Percentiles rank a stretch among this genome's conserved stretches.
Conservation (phyloP, 1,140 invertebrate species). For the Drosophila sechellia region DNA sequence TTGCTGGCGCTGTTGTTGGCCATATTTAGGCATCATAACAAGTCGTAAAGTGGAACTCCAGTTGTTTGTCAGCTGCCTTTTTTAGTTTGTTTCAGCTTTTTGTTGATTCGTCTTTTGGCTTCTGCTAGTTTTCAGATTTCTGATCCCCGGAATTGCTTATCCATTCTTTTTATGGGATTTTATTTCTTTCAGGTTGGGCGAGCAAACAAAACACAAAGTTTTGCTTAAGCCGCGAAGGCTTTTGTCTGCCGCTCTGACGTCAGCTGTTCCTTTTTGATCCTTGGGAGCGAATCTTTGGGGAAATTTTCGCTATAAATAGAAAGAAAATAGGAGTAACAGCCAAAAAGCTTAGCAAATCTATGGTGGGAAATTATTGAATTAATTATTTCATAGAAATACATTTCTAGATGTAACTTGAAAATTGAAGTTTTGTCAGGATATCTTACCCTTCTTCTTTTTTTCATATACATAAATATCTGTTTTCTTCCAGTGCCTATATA, state of each 20-base stretch:
- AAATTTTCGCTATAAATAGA: conserved; percentile 30
- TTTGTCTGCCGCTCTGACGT: conserved; percentile 60
- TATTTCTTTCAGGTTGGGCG: conserved; percentile 3
- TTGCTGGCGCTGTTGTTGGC: conserved; percentile 43
- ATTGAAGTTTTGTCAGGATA: not conserved
- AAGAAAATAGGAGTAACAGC: conserved; percentile 1
- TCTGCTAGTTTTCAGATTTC: conserved; percentile 68
- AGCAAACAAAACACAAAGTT: conserved; percentile 43
- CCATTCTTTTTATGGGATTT: conserved; percentile 24
- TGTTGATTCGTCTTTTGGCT: conserved; percentile 50
- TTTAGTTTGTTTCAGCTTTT: conserved; percentile 30
- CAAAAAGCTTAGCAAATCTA: conserved; percentile 14
- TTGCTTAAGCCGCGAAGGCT: conserved; percentile 50
- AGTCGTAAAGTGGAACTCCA: conserved; percentile 70
- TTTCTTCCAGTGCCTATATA: conserved; percentile 18
- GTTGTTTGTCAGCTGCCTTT: conserved; percentile 40
- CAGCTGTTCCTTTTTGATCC: conserved; percentile 40
- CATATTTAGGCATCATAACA: conserved; percentile 66
- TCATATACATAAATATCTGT: no score
- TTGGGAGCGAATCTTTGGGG: conserved; percentile 42
- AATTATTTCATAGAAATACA: not conserved
- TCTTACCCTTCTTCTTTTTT: not conserved
- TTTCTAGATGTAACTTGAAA: no score
- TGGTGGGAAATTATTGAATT: conserved; percentile 6
- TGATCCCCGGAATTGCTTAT: conserved; percentile 57